phyloP scores from a whole-genome alignment of 2,888 invertebrate species.

The Aphidoletes aphidimyza region DNA sequence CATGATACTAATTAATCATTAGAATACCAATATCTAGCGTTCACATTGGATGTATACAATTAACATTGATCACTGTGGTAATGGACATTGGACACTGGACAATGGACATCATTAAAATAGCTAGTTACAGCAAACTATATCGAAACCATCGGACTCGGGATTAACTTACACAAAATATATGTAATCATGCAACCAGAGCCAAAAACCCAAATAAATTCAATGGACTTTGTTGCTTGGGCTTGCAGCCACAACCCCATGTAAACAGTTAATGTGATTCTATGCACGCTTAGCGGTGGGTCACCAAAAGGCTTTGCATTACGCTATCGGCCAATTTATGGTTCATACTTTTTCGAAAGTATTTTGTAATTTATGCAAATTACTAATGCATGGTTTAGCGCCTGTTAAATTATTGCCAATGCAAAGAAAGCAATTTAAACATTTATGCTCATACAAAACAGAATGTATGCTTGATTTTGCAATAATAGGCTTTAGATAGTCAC shows the following conservation, averaged over 20 bases:
- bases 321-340: not conserved
- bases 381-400: not conserved
- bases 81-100: slow-evolving; percentile 7
- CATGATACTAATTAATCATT: not conserved
- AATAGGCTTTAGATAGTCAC: too few species aligned
- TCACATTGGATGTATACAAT: not conserved
- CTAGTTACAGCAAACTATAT: not conserved
- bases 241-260: not conserved
- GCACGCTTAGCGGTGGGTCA: not conserved
- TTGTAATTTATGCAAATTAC: slow-evolving; percentile 31
- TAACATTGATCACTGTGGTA: slow-evolving; percentile 38
- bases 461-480: too few species aligned
- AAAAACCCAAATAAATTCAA: not conserved
- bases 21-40: not conserved
- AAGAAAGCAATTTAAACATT: not conserved
- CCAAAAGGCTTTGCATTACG: not conserved
- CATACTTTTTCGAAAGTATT: not conserved
- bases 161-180: not conserved
- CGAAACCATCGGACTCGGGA: slow-evolving; percentile 9
- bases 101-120: too few species aligned
- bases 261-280: not conserved
- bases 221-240: not conserved
- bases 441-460: too few species aligned
- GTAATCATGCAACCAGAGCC: not conserved
- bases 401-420: not conserved